Conservation (phyloP, 2,888 invertebrate genomes). For the Heliconius ismenius region DNA sequence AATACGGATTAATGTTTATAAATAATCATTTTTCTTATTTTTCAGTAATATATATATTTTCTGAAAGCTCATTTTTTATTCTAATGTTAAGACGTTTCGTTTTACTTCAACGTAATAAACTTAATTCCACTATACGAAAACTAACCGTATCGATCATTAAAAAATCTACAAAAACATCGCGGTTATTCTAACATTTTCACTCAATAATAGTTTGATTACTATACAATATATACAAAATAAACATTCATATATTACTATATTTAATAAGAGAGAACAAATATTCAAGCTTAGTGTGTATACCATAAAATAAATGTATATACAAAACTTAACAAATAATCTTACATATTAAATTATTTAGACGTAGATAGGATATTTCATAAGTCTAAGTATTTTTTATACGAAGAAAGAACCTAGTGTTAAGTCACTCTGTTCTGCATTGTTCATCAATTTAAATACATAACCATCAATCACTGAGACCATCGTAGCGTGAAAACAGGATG, state of each 20-base stretch:
- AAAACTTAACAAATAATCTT: constrained; percentile 31
- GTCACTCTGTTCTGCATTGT: neutral
- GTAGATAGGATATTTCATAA: constrained; percentile 8
- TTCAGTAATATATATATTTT: too few species aligned
- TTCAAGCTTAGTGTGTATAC: constrained; percentile 25
- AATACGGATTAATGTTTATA: neutral
- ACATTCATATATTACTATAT: constrained; percentile 1
- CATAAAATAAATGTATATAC: constrained; percentile 33
- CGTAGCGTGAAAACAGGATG: too few species aligned
- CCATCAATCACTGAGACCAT: too few species aligned
- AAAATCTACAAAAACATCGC: constrained; percentile 6
- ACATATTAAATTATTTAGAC: constrained; percentile 1
- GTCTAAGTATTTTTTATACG: neutral
- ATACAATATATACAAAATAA: constrained; percentile 12
- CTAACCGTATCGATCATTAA: neutral
- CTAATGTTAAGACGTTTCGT: too few species aligned
- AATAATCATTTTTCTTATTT: neutral
- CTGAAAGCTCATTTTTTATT: too few species aligned
- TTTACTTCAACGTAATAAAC: too few species aligned
- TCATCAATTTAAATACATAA: neutral
- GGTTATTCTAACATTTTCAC: neutral
- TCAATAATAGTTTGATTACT: neutral
- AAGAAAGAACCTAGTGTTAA: neutral
- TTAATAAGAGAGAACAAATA: constrained; percentile 22
- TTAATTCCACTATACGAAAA: neutral